Evolutionary conservation across 2,113 vertebrate genomes (phyloP), one percentile per base, ranked within the genome.

Genomic region (Passer montanus): DNA sequence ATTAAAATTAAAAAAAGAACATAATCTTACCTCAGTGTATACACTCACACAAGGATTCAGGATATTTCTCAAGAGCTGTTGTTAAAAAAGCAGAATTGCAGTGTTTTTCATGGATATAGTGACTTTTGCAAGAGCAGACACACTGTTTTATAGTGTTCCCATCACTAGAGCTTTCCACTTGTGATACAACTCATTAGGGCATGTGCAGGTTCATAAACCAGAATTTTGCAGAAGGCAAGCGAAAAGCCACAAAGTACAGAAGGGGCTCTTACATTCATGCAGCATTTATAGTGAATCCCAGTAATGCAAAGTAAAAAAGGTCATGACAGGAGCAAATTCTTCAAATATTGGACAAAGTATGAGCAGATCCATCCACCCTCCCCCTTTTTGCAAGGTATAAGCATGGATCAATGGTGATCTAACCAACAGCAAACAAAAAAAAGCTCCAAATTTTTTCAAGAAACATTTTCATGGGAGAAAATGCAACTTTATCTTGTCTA

Each of bases 341-440:
- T 78, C 52, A 75, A 70, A 70, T 16, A 53, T 2, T 46, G 46
- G 22, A 33, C 15, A 46, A 63, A 15, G 5, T n/a, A 63, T 30
- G 23, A 68, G 39, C 23, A 60, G 15, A 44, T 39, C 22, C 7
- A 26, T 53, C 20, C 60, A 63, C 10, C 27, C 26, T 52, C 37
- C 41, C 9, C 3, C 15, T 62, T 72, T 88, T 12, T 63, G 21
- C 43, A n/a, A 46, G 5, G 22, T 17, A 3, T 14, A 19, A 62
- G 12, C 5, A 0, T 28, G 52, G n/a, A 31, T 20, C 1, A 75
- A 21, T 3, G 13, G 2, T 31, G 15, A 55, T 47, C 5, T 55
- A 63, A 69, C 20, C 31, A 76, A 55, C 6, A 52, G 27, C 9
- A 39, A 79, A 68, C 5, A 39, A 44, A 52, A 41, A n/a, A 67